A percentile compares a stretch with the other conserved stretches of the same genome.
These are phyloP conservation scores for Hippasteria phrygiana DNA, from an alignment of 53 echinoderm and acorn worm species.

Conservation along the genomic window DNA sequence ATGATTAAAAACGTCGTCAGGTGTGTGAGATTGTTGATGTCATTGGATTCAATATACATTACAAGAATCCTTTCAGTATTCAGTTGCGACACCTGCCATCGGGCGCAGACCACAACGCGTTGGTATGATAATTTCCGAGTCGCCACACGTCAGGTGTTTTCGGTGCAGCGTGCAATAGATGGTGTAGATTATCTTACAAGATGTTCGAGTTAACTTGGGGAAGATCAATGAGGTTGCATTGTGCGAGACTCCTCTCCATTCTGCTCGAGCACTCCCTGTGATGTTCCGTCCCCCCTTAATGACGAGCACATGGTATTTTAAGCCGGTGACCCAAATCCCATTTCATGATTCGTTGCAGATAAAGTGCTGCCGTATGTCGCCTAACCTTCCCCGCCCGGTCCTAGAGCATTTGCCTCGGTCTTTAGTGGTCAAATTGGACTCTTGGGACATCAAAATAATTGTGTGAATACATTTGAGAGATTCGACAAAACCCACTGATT, in stretches of 20 bases:
- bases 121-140: too few species aligned
- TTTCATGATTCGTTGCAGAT: background rate
- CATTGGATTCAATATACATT: too few species aligned
- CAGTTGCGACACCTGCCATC: too few species aligned
- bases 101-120: too few species aligned
- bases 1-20: too few species aligned
- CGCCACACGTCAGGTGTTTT: too few species aligned
- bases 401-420: background rate
- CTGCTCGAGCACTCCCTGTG: background rate
- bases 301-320: background rate
- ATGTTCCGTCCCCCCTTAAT: constrained; percentile 2
- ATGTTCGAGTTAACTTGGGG: background rate
- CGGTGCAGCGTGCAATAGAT: too few species aligned
- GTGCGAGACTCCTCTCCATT: background rate
- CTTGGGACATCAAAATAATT: background rate
- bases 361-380: background rate
- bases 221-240: background rate
- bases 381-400: background rate
- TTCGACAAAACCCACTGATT: background rate
- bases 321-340: constrained; percentile 22
- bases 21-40: too few species aligned
- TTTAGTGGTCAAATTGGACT: background rate
- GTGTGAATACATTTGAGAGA: constrained; percentile 1
- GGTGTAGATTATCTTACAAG: background rate
- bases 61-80: too few species aligned